Base-by-base conservation (phyloP, 1,140 invertebrate species). In the Drosophila pseudoobscura region DNA sequence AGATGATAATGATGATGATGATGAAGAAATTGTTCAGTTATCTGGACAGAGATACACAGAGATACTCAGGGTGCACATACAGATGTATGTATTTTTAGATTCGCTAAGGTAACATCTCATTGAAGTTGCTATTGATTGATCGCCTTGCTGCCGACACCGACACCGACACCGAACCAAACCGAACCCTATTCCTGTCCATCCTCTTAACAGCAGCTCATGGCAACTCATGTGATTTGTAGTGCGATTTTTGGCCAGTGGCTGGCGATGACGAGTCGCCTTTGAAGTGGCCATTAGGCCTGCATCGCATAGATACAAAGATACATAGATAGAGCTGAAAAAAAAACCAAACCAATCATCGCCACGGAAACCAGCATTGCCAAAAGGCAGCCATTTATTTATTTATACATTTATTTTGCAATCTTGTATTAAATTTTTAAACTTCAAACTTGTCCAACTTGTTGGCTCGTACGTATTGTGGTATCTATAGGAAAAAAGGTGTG, bases 101-200 rank as follows among this genome's bases (percentile, higher is more conserved):
- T 78, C 84, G 69, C 47, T 66, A 65, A 50, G 74, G 72, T 80
- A 84, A 85, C 72, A 69, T 66, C 53, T 66, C 73, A 75, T 78
- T 56, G 61, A 64, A 58, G 75, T 13, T 44, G 61, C 50, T 57
- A 64, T 82, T 75, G 79, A 80, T 70, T 60, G 74, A 87, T 80
- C 66, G 75, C 60, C 60, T 75, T 69, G 60, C 44, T 41, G 31
- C 9, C 2, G 31, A 35, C 1, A 9, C 31, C 11, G 1, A 35
- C 17, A 17, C 17, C 17, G 17, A 17, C 3, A 0, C 31, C 31
- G 0, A 35, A n/a, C n/a, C n/a, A n/a, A 1, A 0, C 35, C 35
- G 11, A 39, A 13, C 35, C 35, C 35, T 39, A 39, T 39, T 11
- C 35, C 45, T 39, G 15, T 26, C 44, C 43, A 54, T 53, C 50